A percentile compares a stretch with the other conserved stretches of the same genome.
Evolutionary conservation across 2,888 invertebrate genomes (phyloP).

Genomic region (Liopterus haemorrhoidalis): DNA sequence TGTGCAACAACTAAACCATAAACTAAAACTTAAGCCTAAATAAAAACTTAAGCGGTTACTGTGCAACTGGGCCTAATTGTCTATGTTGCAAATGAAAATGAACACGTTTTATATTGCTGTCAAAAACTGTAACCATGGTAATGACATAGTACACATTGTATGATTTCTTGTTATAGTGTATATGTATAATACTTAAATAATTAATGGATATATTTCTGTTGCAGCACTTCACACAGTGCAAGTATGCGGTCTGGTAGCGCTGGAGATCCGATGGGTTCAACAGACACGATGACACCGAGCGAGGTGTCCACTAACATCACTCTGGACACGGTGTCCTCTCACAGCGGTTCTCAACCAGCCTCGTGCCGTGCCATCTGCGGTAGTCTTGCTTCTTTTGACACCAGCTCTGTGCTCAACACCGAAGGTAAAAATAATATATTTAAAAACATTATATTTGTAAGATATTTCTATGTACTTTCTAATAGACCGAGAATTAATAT

Average conservation of each 20-base stretch:
- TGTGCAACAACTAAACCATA: too few relatives aligned
- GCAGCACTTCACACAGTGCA: slow-evolving; percentile 45
- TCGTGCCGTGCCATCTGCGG: slow-evolving; percentile 52
- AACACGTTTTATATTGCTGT: too few relatives aligned
- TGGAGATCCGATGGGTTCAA: slow-evolving; percentile 49
- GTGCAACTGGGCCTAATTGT: too few relatives aligned
- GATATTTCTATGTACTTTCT: too few relatives aligned
- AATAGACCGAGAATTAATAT: too few relatives aligned
- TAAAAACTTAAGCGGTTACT: too few relatives aligned
- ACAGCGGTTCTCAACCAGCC: slow-evolving; percentile 48
- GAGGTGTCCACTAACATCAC: slow-evolving; percentile 52
- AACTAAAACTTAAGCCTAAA: too few relatives aligned
- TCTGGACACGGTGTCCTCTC: slow-evolving; percentile 50
- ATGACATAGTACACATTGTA: too few relatives aligned
- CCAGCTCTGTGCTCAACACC: slow-evolving; percentile 46
- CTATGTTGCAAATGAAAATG: too few relatives aligned
- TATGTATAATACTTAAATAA: background rate
- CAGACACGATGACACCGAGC: slow-evolving; percentile 52
- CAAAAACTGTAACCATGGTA: too few relatives aligned
- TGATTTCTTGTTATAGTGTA: too few relatives aligned
- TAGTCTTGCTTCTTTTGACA: slow-evolving; percentile 51
- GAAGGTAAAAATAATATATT: slow-evolving; percentile 47
- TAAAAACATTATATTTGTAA: background rate
- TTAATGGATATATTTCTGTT: slow-evolving; percentile 30
- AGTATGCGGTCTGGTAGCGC: slow-evolving; percentile 39